phyloP scores from a whole-genome alignment of 1,140 invertebrate genomes.

The Oryctes rhinoceros region DNA sequence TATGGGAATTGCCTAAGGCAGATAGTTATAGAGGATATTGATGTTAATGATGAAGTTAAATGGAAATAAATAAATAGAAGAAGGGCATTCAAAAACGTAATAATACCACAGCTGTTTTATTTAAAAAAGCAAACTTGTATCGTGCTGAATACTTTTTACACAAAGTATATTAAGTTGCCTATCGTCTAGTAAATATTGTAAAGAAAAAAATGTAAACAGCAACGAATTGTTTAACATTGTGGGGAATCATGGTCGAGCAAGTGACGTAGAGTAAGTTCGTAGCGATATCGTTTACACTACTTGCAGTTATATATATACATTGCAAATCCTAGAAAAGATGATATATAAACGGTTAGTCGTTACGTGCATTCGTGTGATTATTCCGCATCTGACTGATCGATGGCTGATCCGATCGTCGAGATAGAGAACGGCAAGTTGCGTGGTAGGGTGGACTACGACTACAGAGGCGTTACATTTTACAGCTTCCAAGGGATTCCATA shows the following conservation, averaged over 20 bases:
- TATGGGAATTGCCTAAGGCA: too few relatives aligned
- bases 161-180: background rate
- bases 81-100: too few relatives aligned
- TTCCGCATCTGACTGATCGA: background rate
- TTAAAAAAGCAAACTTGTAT: too few relatives aligned
- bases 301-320: background rate
- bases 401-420: constrained; percentile 46
- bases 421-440: constrained; percentile 54
- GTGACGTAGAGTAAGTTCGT: background rate
- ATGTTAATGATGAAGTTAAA: too few relatives aligned
- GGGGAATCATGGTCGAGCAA: background rate
- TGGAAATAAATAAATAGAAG: too few relatives aligned
- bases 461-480: constrained; percentile 60
- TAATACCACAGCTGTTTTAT: too few relatives aligned
- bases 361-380: background rate
- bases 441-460: constrained; percentile 57
- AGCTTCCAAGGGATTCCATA: constrained; percentile 74
- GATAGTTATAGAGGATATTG: too few relatives aligned
- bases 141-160: background rate
- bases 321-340: background rate
- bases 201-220: background rate
- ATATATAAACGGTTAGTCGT: background rate
- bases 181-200: background rate
- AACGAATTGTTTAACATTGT: background rate
- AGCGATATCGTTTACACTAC: background rate